These are phyloP conservation scores for Cetoscarus ocellatus DNA, from an alignment of 2,797 vertebrate species.

Conservation along the genomic window DNA sequence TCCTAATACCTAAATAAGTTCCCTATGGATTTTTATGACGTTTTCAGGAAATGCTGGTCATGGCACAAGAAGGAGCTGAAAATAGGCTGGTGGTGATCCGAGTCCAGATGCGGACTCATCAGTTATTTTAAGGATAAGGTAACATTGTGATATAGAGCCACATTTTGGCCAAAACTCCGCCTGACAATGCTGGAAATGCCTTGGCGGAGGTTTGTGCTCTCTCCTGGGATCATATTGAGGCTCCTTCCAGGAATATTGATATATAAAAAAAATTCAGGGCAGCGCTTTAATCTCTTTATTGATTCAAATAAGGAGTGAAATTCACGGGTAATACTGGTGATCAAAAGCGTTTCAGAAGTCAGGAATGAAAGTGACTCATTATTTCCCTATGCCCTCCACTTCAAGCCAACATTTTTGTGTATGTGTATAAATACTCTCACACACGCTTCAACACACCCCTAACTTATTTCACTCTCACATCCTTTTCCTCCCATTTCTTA, in stretches of 20 bases:
- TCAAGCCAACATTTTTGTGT: neutral
- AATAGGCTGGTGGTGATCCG: no score
- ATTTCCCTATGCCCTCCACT: slow-evolving; percentile 9
- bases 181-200: no score
- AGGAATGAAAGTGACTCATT: slow-evolving; percentile 41
- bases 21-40: no score
- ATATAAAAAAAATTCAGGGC: neutral
- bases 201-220: no score
- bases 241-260: neutral
- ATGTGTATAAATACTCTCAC: slow-evolving; percentile 25
- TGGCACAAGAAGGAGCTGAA: no score
- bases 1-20: no score
- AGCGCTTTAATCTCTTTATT: neutral
- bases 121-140: no score
- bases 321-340: neutral
- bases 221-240: neutral
- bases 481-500: slow-evolving; percentile 45
- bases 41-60: no score
- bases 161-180: no score
- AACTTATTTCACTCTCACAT: slow-evolving; percentile 15
- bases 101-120: no score
- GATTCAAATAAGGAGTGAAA: neutral
- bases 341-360: slow-evolving; percentile 3
- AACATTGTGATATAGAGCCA: no score
- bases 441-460: slow-evolving; percentile 8